Evolutionary conservation across 2,888 invertebrate species (phyloP).

Genomic region (Acleris cristana): DNA sequence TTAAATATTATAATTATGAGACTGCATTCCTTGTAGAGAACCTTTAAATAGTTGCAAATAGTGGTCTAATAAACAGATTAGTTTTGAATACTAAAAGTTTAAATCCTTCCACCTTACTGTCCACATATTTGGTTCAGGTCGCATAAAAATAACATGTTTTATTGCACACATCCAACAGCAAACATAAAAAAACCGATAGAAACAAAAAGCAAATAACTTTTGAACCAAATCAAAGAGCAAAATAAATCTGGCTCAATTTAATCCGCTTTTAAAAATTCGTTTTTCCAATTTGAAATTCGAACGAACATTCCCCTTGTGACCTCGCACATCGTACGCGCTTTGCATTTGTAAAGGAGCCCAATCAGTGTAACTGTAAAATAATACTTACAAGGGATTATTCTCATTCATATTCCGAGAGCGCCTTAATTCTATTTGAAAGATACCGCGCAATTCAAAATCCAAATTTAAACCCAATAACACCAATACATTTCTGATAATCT

Average conservation of each 20-base stretch:
- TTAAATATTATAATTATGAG: no score
- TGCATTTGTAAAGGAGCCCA: constrained; percentile 11
- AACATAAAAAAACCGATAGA: neutral
- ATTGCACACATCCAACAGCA: neutral
- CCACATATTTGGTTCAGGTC: no score
- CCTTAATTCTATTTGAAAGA: neutral
- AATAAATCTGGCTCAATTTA: constrained; percentile 6
- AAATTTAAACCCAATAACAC: no score
- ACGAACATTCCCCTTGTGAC: neutral
- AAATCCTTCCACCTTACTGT: no score
- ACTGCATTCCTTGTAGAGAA: no score
- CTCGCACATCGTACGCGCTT: constrained; percentile 8
- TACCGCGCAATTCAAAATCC: neutral
- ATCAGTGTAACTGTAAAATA: constrained; percentile 10
- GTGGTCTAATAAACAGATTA: no score
- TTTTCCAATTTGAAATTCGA: neutral
- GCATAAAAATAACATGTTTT: neutral
- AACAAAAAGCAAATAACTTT: neutral
- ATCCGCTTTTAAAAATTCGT: constrained; percentile 1
- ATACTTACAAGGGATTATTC: neutral
- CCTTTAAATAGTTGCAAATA: no score
- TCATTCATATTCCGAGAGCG: neutral
- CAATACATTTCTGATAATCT: no score
- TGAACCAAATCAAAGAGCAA: neutral
- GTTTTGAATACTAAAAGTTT: no score